Evolutionary conservation across 2,113 vertebrate genomes (phyloP), one percentile per base, ranked within the genome.

Genomic region (Rhea pennata): DNA sequence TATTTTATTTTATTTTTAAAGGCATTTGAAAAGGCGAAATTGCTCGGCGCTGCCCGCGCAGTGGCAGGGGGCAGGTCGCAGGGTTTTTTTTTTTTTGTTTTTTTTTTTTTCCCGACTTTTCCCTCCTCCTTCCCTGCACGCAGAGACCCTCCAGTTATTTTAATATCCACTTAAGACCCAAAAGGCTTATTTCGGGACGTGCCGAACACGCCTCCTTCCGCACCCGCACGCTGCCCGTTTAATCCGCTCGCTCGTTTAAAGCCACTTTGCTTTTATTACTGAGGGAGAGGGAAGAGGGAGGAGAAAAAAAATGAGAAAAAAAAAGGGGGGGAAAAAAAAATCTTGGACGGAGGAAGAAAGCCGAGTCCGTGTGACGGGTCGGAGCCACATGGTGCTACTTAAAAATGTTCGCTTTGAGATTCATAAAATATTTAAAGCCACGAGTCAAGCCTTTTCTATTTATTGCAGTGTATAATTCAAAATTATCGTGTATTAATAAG

Each of bases 401-500:
- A n/a, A 13, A 54, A 70, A 72, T 11, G 29, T 33, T 76, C 75
- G 71, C 84, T 81, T 67, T 7, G 87, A 87, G 88, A 88, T 88
- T 42, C 84, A 87, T 86, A 87, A 90, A 86, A 87, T 87, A 85
- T 93, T 70, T 84, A 87, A 94, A 91, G 87, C 84, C 89, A 58
- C 72, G 66, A 95, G 96, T 90, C 90, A 93, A 92, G 82, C 67
- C 77, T 75, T 87, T 91, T 54, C 96, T 95, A 95, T 96, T 95
- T 96, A 96, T 96, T 93, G 93, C 94, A 16, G 70, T 50, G 92
- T 88, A 93, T 97, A 96, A 97, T 91, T 96, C 96, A 94, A 92
- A 86, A 90, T 96, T 95, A 95, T 92, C 88, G 94, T 46, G 92
- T 90, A 96, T 94, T 94, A 95, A 96, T 95, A 96, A 96, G 94